These are phyloP conservation scores for Synanthedon andrenaeformis DNA, from an alignment of 2,888 invertebrate genomes.

Conservation along the genomic window DNA sequence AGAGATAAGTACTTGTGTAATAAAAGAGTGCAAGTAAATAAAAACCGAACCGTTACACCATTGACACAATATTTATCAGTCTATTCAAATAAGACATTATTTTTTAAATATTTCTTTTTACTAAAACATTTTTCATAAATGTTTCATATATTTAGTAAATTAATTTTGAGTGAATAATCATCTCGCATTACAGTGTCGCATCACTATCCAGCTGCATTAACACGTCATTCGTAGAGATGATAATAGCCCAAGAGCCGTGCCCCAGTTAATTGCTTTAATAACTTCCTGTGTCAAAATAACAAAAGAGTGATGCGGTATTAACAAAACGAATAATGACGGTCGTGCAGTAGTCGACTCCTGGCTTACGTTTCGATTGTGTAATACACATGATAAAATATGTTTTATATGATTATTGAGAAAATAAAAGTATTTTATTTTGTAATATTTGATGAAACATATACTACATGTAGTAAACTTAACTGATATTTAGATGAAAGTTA, in stretches of 20 bases:
- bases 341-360: constrained; percentile 32
- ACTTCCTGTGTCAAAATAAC: constrained; percentile 72
- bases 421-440: not conserved
- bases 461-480: not conserved
- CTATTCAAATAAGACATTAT: too few relatives aligned
- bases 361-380: constrained; percentile 29
- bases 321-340: constrained; percentile 52
- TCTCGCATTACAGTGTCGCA: constrained; percentile 12
- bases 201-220: constrained; percentile 56
- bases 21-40: too few relatives aligned
- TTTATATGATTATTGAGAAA: not conserved
- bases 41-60: too few relatives aligned
- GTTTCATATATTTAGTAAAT: too few relatives aligned
- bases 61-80: too few relatives aligned
- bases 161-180: not conserved
- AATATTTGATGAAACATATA: too few relatives aligned
- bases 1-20: too few relatives aligned
- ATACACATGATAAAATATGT: not conserved
- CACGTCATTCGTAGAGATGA: constrained; percentile 67
- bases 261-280: constrained; percentile 70
- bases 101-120: too few relatives aligned
- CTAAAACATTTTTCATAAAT: too few relatives aligned
- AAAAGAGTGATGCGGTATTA: constrained; percentile 61
- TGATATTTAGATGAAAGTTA: not conserved
- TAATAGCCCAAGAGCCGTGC: constrained; percentile 64